A percentile compares a stretch with the other conserved stretches of the same genome.
Evolutionary conservation across 2,888 invertebrate genomes (phyloP).

Genomic region (Pilophorus perplexus): DNA sequence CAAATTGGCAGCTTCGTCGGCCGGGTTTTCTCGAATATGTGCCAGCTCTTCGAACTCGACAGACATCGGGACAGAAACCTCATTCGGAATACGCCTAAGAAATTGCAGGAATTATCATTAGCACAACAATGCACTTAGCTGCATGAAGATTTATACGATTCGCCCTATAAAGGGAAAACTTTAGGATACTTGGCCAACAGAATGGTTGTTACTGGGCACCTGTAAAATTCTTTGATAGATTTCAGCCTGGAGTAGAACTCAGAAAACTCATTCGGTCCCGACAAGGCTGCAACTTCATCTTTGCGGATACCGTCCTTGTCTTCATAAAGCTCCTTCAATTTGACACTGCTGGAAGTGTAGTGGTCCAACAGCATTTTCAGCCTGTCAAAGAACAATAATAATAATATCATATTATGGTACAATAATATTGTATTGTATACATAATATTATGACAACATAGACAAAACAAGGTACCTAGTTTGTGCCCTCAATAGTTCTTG

Average conservation of each 20-base stretch:
- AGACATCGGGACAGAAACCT: conserved; percentile 93
- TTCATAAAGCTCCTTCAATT: conserved; percentile 89
- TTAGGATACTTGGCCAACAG: no score
- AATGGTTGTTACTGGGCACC: no score
- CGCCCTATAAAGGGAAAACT: conserved; percentile 85
- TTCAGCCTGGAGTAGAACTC: conserved; percentile 95
- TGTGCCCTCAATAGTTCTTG: no score
- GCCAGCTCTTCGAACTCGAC: conserved; percentile 94
- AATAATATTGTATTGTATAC: no score
- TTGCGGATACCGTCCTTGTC: conserved; percentile 94
- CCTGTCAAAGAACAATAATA: no score
- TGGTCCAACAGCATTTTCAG: conserved; percentile 77
- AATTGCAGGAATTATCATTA: no score
- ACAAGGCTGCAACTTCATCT: conserved; percentile 89
- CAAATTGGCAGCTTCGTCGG: conserved; percentile 79
- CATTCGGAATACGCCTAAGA: conserved; percentile 41
- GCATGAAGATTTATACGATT: background rate
- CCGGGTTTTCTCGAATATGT: conserved; percentile 83
- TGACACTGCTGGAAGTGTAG: conserved; percentile 70
- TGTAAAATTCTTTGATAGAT: conserved; percentile 94
- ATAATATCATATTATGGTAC: no score
- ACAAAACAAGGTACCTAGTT: no score
- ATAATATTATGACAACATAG: no score
- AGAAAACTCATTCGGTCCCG: conserved; percentile 97
- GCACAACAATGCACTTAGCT: background rate